phyloP scores from a whole-genome alignment of 2,888 invertebrate species.

The Tachina fera region DNA sequence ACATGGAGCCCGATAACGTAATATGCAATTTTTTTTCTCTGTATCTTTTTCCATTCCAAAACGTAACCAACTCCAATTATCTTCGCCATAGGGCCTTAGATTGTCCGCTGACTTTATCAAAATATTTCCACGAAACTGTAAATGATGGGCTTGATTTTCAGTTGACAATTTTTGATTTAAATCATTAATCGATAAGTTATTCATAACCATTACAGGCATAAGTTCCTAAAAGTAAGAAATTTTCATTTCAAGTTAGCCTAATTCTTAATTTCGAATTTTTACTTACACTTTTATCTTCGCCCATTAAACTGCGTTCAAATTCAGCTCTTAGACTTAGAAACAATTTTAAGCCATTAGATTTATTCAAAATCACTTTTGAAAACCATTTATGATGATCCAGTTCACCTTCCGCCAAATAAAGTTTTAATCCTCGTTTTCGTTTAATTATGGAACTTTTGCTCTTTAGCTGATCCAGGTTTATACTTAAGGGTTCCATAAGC shows the following conservation, averaged over 20 bases:
- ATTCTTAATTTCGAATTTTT: background rate
- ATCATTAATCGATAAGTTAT: background rate
- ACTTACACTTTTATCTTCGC: background rate
- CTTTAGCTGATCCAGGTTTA: background rate
- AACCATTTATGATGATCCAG: conserved; percentile 68
- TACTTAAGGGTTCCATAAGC: background rate
- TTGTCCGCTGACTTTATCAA: conserved; percentile 49
- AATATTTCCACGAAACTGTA: conserved; percentile 70
- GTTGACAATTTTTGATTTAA: background rate
- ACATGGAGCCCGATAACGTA: conserved; percentile 66
- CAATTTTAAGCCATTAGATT: conserved; percentile 32
- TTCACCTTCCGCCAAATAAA: conserved; percentile 54
- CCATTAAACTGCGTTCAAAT: background rate
- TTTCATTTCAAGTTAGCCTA: background rate
- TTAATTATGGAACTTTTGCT: background rate
- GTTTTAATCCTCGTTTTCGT: background rate
- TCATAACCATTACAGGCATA: conserved; percentile 3
- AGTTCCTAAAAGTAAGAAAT: background rate
- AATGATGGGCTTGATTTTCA: conserved; percentile 3
- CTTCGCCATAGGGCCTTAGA: conserved; percentile 65
- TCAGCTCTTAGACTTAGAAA: background rate
- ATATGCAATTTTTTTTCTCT: conserved; percentile 27
- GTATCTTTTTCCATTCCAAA: conserved; percentile 50
- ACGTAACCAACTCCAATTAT: conserved; percentile 69
- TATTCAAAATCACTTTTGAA: conserved; percentile 53